These are phyloP conservation scores for Morone chrysops DNA, from an alignment of 2,113 vertebrate genomes.

Conservation along the genomic window DNA sequence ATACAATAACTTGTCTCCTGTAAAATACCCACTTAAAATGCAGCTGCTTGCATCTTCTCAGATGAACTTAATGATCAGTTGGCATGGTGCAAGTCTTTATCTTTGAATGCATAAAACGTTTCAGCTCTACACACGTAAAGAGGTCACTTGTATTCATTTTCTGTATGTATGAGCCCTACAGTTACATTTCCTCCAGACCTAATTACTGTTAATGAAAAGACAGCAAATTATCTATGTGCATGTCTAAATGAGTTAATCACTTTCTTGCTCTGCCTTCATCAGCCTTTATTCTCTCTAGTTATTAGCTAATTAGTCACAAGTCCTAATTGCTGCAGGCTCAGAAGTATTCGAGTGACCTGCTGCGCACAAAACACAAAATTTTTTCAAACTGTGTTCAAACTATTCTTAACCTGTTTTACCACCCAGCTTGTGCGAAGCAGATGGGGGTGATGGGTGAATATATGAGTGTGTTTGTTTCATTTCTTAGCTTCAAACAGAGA, in stretches of 20 bases:
- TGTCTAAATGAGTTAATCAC: constrained; percentile 65
- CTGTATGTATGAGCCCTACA: background rate
- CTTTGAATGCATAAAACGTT: constrained; percentile 6
- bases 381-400: constrained; percentile 48
- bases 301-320: constrained; percentile 69
- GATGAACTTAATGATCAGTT: background rate
- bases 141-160: constrained; percentile 33
- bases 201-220: constrained; percentile 63
- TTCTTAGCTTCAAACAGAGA: constrained; percentile 35
- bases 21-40: background rate
- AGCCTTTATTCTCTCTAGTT: constrained; percentile 61
- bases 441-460: background rate
- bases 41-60: background rate
- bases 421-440: constrained; percentile 21
- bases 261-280: constrained; percentile 49
- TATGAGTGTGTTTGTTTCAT: background rate
- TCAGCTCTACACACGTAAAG: constrained; percentile 11
- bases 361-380: constrained; percentile 31
- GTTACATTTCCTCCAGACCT: constrained; percentile 43
- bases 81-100: background rate
- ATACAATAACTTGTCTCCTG: background rate
- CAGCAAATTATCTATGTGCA: constrained; percentile 53
- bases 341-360: constrained; percentile 56
- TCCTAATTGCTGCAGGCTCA: constrained; percentile 60
- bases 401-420: constrained; percentile 51